A percentile compares a stretch with the other conserved stretches of the same genome.
These are phyloP conservation scores for Allolobophora icterica DNA, from an alignment of 2,888 invertebrate species.

Conservation along the genomic window DNA sequence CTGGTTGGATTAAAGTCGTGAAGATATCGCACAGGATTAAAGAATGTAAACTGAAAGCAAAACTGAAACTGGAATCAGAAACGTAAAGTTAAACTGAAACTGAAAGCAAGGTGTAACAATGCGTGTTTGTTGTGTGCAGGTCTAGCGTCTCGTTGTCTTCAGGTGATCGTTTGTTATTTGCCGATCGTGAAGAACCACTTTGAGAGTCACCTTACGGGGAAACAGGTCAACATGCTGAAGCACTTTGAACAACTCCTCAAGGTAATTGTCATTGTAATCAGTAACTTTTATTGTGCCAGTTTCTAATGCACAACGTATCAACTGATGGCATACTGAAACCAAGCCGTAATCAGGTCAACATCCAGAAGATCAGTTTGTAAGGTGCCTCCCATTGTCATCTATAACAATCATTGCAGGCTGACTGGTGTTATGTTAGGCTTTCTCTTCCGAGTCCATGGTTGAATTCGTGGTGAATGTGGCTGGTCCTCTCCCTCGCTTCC, in stretches of 20 bases:
- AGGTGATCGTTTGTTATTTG: constrained; percentile 70
- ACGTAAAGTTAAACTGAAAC: not conserved
- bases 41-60: not conserved
- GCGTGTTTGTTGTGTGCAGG: constrained; percentile 53
- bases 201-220: constrained; percentile 58
- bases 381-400: too few species aligned
- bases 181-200: constrained; percentile 65
- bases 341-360: too few species aligned
- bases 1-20: not conserved
- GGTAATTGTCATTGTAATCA: constrained; percentile 26
- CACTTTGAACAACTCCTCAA: constrained; percentile 65
- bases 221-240: constrained; percentile 63
- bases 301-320: too few species aligned
- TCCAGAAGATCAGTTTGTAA: too few species aligned
- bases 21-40: not conserved
- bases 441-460: too few species aligned
- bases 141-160: constrained; percentile 67
- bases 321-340: too few species aligned
- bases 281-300: too few species aligned
- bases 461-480: too few species aligned
- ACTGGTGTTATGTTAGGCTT: too few species aligned
- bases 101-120: not conserved
- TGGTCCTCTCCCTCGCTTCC: too few species aligned
- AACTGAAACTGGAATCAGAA: not conserved
- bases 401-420: too few species aligned